Percentiles rank a stretch among this genome's conserved stretches.
Conservation (phyloP, 2,888 invertebrate genomes). For the Tenthredo amoena region DNA sequence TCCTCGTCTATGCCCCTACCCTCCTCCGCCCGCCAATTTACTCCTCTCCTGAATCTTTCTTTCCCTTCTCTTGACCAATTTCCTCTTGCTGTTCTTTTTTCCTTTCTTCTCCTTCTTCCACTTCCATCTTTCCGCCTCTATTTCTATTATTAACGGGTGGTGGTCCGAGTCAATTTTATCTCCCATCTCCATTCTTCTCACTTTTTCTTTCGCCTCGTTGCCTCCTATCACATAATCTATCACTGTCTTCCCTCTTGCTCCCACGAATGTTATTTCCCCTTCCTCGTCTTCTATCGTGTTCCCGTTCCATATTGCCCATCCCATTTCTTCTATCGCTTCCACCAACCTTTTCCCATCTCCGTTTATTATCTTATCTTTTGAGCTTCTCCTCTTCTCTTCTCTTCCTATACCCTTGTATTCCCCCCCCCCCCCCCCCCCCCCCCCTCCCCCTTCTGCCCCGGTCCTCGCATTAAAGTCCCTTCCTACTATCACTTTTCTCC, state of each 20-base stretch:
- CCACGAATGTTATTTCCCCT: background rate
- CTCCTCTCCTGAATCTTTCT: background rate
- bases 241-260: background rate
- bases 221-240: slow-evolving; percentile 22
- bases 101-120: background rate
- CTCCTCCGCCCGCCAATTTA: background rate
- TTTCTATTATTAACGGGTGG: background rate
- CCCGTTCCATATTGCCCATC: slow-evolving; percentile 17
- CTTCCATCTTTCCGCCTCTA: background rate
- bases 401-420: background rate
- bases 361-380: slow-evolving; percentile 2
- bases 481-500: background rate
- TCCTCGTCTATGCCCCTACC: background rate
- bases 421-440: no score
- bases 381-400: background rate
- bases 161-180: slow-evolving; percentile 23
- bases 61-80: background rate
- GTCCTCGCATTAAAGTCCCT: slow-evolving; percentile 25
- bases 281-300: background rate
- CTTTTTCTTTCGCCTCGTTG: background rate
- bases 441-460: background rate
- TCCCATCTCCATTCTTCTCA: background rate
- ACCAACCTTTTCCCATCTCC: background rate
- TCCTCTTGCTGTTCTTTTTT: background rate
- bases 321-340: background rate